phyloP scores from a whole-genome alignment of 2,113 vertebrate species.

The Brevimyrus niger region DNA sequence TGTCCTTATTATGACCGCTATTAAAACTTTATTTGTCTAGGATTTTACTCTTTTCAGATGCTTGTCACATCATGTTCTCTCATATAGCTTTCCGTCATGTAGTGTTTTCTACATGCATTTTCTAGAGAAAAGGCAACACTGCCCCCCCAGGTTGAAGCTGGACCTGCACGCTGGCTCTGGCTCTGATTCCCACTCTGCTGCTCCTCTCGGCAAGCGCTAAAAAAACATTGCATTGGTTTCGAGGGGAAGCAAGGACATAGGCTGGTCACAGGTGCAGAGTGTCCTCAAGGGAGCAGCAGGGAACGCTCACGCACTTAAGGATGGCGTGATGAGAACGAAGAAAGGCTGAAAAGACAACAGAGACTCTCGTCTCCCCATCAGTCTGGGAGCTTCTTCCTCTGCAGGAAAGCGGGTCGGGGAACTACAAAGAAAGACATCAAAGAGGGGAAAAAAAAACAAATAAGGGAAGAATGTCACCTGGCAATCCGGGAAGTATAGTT shows the following conservation, averaged over 20 bases:
- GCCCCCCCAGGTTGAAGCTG: constrained; percentile 41
- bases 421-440: neutral
- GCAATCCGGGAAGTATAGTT: neutral
- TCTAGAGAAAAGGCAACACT: constrained; percentile 42
- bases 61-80: neutral
- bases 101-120: constrained; percentile 3
- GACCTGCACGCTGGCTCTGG: constrained; percentile 13
- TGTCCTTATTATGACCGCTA: constrained; percentile 15
- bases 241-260: neutral
- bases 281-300: neutral
- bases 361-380: neutral
- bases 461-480: neutral
- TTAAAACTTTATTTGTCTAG: constrained; percentile 11
- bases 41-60: constrained; percentile 11
- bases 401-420: neutral
- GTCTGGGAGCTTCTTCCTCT: neutral
- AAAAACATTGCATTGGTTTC: neutral
- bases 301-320: neutral
- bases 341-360: neutral
- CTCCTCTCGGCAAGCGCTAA: neutral
- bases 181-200: neutral
- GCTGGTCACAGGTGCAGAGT: neutral
- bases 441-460: neutral
- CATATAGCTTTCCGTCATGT: neutral
- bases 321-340: neutral